Base-by-base conservation (phyloP, 2,888 invertebrate genomes). In the Noctuana brunneofusca region DNA sequence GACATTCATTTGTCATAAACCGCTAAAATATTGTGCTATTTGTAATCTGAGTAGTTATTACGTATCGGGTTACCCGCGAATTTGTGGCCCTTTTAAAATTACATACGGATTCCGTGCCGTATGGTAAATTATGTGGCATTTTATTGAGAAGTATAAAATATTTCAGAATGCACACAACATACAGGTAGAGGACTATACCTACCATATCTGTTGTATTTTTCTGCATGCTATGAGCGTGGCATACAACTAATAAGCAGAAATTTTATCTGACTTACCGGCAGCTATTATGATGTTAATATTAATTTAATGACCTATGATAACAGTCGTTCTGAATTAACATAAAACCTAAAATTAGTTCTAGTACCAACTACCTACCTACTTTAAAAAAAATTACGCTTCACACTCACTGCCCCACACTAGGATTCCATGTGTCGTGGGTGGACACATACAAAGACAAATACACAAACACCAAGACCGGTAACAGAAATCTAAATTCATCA, bases 1-100 rank as follows among this genome's bases (percentile, higher is more conserved):
- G 63, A 66, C 65, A 66, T 64, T 69, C 68, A 70, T 70, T 64
- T 62, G 57, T 65, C 65, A 69, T 71, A 70, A 70, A 66, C 59
- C 62, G 48, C 54, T 60, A 68, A 68, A 66, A 69, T 71, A 70
- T 71, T 66, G 67, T 64, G 63, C 65, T 64, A 66, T 69, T 68
- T 69, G 57, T 49, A 20, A 27, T 5, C 24, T 50, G 53, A 49
- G 64, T 60, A 64, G 63, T 63, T 58, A 48, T 22, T 20, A 38
- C 38, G 46, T 64, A 66, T 66, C 64, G 55, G 35, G 48, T 66
- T 66, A 56, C 64, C 9, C 49, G 58, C 52, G 16, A 30, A 55
- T 55, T 18, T 55, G 38, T 49, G 22, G 38, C 56, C 55, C 35
- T 60, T 66, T 62, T 46, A 50, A 52, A 60, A 16, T 16, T 16